Evolutionary conservation across 2,888 invertebrate genomes (phyloP).

Genomic region (Oligia latruncula): DNA sequence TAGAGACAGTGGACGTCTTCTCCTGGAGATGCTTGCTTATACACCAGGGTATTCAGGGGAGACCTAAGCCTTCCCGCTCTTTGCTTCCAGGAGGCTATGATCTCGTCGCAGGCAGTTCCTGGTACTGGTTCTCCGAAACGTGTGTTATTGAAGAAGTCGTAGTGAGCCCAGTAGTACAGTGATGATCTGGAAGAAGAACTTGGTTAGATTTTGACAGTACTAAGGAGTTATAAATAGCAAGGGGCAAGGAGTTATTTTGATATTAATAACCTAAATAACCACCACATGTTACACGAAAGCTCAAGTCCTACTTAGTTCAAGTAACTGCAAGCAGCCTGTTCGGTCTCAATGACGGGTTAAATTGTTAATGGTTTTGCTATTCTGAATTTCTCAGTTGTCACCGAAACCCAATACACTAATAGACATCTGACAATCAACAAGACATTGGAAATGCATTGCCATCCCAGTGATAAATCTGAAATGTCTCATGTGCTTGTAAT

Average conservation of each 20-base stretch:
- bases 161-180: constrained; percentile 98
- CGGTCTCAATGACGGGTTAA: too few species aligned
- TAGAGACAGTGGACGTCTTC: constrained; percentile 95
- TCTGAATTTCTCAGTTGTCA: too few species aligned
- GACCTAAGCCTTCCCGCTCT: constrained; percentile 94
- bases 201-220: constrained; percentile 11
- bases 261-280: neutral
- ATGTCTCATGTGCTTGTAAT: neutral
- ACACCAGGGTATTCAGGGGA: constrained; percentile 96
- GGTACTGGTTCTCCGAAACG: constrained; percentile 95
- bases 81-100: constrained; percentile 96
- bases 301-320: neutral
- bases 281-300: neutral
- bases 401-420: neutral
- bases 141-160: constrained; percentile 98
- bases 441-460: too few species aligned
- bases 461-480: neutral
- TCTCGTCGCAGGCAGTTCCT: constrained; percentile 96
- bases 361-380: neutral
- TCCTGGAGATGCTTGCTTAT: constrained; percentile 93
- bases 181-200: constrained; percentile 91
- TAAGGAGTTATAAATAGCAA: neutral
- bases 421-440: neutral
- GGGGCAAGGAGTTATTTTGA: neutral
- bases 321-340: neutral